Evolutionary conservation across 2,888 invertebrate genomes (phyloP), one percentile per base, ranked within the genome.

Genomic region (Amphipoea lucens): DNA sequence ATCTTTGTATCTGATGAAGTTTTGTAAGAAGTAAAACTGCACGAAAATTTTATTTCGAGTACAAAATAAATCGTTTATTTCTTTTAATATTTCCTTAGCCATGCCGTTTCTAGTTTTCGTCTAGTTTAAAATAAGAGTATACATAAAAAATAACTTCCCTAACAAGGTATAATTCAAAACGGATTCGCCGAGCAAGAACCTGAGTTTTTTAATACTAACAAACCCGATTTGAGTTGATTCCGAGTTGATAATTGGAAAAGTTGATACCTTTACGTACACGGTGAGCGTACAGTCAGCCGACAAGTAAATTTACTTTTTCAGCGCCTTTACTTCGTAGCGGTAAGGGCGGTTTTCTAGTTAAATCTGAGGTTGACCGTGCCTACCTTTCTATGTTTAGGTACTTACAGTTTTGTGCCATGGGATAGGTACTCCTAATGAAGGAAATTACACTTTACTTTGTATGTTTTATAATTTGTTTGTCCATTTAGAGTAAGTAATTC

Each of bases 211-310:
- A 84, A 84, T 84, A 74, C 63, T 71, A 76, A 80, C 71, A 76
- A 84, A 80, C 76, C 67, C 40, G 72, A 54, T 71, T 71, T 62
- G 66, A 83, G 79, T 83, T 80, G 67, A 75, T 75, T 68, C 81
- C 1, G 48, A 82, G 76, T 72, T 66, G 67, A 77, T 84, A 84
- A 84, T 84, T 81, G 76, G 81, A 77, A 81, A 84, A 84, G 84
- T 84, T 84, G 70, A 76, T 72, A 84, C 74, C 79, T 83, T 75
- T 74, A 74, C 71, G 72, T 45, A 62, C 65, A 66, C 51, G 57
- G 42, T 51, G n/a, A 60, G 60, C 23, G 42, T 79, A 73, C 60
- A 72, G 20, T 73, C 60, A 67, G 42, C 51, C 11, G 12, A 40
- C 2, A 45, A 48, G 17, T 4, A 12, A 69, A 14, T 45, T 54